Evolutionary conservation across 1,140 invertebrate species (phyloP), one percentile per base, ranked within the genome.

Genomic region (Meloidogyne floridensis): DNA sequence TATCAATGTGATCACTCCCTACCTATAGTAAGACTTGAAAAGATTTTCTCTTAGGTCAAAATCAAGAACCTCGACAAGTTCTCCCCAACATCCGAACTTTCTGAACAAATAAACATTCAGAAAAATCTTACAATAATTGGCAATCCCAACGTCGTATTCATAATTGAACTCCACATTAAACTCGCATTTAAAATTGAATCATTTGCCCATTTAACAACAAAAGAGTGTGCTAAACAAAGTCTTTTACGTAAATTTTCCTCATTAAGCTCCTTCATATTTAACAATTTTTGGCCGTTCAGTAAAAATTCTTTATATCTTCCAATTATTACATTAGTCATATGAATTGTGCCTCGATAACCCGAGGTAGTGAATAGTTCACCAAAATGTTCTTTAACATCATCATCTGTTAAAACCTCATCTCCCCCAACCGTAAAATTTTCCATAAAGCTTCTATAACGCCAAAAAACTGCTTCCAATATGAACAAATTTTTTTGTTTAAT

Each of bases 271-370:
- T 65, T 18, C n/a, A 65, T n/a, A n/a, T 65, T 65, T n/a, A n/a
- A n/a, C n/a, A 65, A 65, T 65, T 65, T 18, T n/a, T n/a, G 5
- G 5, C 59, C 59, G 2, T n/a, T 65, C 8, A 7, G n/a, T 65
- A 65, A 65, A 65, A 65, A 65, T 65, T 65, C 15, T 13, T n/a
- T n/a, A n/a, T 65, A 65, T 65, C n/a, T n/a, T 65, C n/a, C 59
- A 65, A 6, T 6, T 65, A 65, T 65, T n/a, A n/a, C 0, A n/a
- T 65, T 6, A n/a, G 15, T 6, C 59, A 15, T n/a, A 65, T 59
- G 13, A 59, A 65, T n/a, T n/a, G 6, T 7, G 6, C 6, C 59
- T n/a, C 2, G 0, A 65, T n/a, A n/a, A 65, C 59, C 59, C n/a
- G 0, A 13, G n/a, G n/a, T 18, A n/a, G n/a, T n/a, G n/a, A n/a